Evolutionary conservation across 2,113 vertebrate species (phyloP).

Genomic region (Corvus cornix): DNA sequence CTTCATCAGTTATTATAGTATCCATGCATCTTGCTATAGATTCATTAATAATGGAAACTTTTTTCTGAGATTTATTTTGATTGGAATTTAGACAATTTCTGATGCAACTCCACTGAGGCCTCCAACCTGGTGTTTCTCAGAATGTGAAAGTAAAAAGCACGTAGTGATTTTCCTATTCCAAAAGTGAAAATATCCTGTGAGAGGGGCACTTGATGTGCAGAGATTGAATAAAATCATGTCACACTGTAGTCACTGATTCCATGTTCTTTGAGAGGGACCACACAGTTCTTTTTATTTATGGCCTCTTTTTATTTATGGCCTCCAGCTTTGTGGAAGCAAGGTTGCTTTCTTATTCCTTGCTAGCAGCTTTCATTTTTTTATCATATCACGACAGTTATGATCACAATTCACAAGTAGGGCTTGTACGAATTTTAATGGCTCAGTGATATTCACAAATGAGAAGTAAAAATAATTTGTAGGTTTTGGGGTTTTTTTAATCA

Average conservation of each 20-base stretch:
- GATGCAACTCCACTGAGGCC: neutral
- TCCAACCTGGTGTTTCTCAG: neutral
- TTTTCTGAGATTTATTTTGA: neutral
- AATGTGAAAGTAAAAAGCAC: neutral
- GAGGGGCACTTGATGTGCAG: neutral
- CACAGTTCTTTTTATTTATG: slow-evolving; percentile 68
- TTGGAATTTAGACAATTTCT: neutral
- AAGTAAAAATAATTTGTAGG: neutral
- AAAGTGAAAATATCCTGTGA: neutral
- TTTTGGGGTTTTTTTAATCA: fast-evolving
- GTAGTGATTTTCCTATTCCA: neutral
- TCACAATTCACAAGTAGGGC: neutral
- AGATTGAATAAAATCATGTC: neutral
- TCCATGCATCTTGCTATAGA: neutral
- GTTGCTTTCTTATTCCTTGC: neutral
- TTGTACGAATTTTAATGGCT: neutral
- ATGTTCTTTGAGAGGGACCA: slow-evolving; percentile 72
- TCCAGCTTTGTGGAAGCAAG: slow-evolving; percentile 79
- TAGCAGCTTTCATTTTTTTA: neutral
- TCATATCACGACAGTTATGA: neutral
- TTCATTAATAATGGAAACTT: neutral
- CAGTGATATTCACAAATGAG: neutral
- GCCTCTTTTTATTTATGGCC: neutral
- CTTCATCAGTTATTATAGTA: neutral
- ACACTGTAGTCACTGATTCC: neutral